Base-by-base conservation (phyloP, 2,113 vertebrate species). In the Motacilla tschutschensis region DNA sequence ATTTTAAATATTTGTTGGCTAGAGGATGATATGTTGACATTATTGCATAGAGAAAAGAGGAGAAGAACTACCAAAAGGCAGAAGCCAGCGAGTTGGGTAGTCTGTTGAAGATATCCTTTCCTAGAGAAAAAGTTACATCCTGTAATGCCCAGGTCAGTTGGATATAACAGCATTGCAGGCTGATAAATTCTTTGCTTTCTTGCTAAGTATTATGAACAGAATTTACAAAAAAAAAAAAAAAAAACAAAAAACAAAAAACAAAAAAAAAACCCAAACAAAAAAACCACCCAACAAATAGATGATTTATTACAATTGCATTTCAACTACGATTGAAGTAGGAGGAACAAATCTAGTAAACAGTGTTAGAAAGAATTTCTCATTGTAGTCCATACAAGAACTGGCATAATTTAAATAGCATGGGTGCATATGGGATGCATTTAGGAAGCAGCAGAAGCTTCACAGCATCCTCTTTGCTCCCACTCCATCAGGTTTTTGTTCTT, bases 181-280 rank as follows among this genome's bases (percentile, higher is more conserved):
- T 95, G 82, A 69, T 71, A 95, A 94, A 93, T 89, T 95, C 81
- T 90, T 64, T 94, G 31, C 48, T 92, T 90, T 95, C 57, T 44
- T 91, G 64, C 73, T 95, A 81, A 83, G 33, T 84, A 36, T 85
- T 87, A 83, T 66, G 75, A 90, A 80, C 74, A 95, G 79, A 92
- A 91, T 36, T 93, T 87, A 79, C 2, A 78, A 91, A 47, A 79
- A 65, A 36, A 41, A 53, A 31, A 8, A 67, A 92, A 35, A 76
- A 64, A 35, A 38, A 6, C 33, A 33, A 33, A 33, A 33, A 33
- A 33, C 33, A 33, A 33, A 6, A 33, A 6, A 33, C 33, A 33
- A 33, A 33, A 33, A 33, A 33, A 33, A 33, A 44, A 28, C 17
- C 33, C 33, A 33, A 29, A 9, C 4, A 51, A 9, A 13, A 20